These are phyloP conservation scores for Corythornis vintsioides DNA, from an alignment of 2,113 vertebrate species.

Conservation along the genomic window DNA sequence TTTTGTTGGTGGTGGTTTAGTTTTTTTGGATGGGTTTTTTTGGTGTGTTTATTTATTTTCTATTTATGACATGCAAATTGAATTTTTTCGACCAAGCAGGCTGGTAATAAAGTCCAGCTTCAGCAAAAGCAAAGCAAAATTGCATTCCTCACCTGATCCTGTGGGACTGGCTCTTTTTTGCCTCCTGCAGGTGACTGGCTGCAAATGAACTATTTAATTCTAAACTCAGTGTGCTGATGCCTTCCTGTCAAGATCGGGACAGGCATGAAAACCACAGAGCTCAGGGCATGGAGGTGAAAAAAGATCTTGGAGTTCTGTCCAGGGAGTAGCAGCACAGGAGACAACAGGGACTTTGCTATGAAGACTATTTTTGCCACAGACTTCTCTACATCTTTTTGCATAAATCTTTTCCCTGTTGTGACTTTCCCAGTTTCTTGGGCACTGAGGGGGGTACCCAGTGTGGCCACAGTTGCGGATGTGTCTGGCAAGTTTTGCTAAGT, in stretches of 20 bases:
- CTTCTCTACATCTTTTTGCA: not conserved
- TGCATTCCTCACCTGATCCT: not conserved
- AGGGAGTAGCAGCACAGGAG: fast-evolving
- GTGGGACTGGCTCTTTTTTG: not conserved
- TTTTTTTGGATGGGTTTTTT: too few relatives aligned
- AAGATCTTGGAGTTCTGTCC: not conserved
- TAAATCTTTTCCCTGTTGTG: not conserved
- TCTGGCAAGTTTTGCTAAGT: not conserved
- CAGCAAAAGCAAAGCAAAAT: not conserved
- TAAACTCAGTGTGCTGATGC: not conserved
- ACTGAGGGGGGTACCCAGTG: fast-evolving
- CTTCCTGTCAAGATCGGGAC: not conserved
- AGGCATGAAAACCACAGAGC: not conserved
- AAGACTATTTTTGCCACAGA: not conserved
- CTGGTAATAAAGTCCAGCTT: not conserved
- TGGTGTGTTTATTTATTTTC: not conserved
- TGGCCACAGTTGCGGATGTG: not conserved
- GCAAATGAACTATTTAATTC: not conserved
- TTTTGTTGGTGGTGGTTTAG: not conserved
- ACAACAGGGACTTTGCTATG: not conserved
- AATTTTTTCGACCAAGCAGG: not conserved
- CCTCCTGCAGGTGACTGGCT: fast-evolving
- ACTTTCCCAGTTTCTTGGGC: not conserved
- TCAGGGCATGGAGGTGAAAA: not conserved
- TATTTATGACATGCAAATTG: not conserved